These are phyloP conservation scores for Corythucha ciliata DNA, from an alignment of 2,888 invertebrate species.

Conservation along the genomic window DNA sequence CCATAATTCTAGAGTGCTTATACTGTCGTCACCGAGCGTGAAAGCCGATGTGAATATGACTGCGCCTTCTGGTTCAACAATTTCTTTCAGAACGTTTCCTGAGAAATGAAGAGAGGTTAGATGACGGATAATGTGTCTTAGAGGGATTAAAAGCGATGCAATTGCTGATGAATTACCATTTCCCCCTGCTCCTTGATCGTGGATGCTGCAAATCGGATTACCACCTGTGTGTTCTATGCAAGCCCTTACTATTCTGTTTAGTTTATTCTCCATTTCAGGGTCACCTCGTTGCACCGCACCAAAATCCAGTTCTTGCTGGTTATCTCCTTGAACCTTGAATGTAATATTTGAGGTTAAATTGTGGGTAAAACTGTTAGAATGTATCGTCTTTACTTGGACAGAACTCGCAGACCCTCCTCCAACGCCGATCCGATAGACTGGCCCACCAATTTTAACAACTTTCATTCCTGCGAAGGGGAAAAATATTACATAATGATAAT, in stretches of 20 bases:
- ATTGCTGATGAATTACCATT: conserved; percentile 49
- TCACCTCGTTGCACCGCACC: conserved; percentile 94
- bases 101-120: conserved; percentile 26
- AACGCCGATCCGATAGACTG: conserved; percentile 94
- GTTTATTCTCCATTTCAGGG: conserved; percentile 97
- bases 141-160: neutral
- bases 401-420: conserved; percentile 98
- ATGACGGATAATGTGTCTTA: no score
- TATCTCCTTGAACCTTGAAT: conserved; percentile 69
- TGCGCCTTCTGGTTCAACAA: conserved; percentile 91
- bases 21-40: conserved; percentile 87
- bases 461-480: conserved; percentile 57
- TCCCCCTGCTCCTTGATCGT: conserved; percentile 99
- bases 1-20: conserved; percentile 90
- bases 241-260: conserved; percentile 85
- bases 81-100: conserved; percentile 92
- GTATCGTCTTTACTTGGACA: conserved; percentile 57
- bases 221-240: conserved; percentile 72
- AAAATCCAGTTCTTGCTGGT: conserved; percentile 79
- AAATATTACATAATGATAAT: neutral
- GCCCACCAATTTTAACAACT: conserved; percentile 92
- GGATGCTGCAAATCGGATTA: conserved; percentile 91
- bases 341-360: neutral
- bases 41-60: conserved; percentile 78
- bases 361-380: neutral